phyloP scores from a whole-genome alignment of 2,113 vertebrate species.

The Amblyopsis rosae region DNA sequence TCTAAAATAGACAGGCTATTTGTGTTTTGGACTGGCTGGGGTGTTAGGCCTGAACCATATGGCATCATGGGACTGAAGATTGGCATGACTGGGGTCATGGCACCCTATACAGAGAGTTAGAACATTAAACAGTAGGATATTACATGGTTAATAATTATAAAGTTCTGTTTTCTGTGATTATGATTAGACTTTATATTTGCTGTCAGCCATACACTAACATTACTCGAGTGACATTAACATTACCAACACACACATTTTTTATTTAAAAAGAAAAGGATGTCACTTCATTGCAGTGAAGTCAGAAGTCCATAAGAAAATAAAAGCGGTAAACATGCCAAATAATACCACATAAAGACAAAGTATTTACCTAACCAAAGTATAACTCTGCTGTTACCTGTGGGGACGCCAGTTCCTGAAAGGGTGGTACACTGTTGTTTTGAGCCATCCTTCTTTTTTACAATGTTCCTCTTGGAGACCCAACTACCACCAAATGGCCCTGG shows the following conservation, averaged over 20 bases:
- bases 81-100: constrained; percentile 92
- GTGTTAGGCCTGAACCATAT: constrained; percentile 93
- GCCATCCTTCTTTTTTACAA: constrained; percentile 79
- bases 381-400: constrained; percentile 82
- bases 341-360: neutral
- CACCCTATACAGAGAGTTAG: constrained; percentile 74
- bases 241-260: too few relatives aligned
- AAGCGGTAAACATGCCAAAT: too few relatives aligned
- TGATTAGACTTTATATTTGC: too few relatives aligned
- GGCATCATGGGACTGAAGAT: constrained; percentile 99
- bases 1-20: constrained; percentile 91
- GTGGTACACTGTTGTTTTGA: constrained; percentile 93
- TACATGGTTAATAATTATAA: neutral
- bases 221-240: too few relatives aligned
- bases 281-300: too few relatives aligned
- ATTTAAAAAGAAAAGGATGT: too few relatives aligned
- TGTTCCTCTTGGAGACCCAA: constrained; percentile 42
- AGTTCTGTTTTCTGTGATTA: too few relatives aligned
- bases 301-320: too few relatives aligned
- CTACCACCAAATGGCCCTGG: constrained; percentile 36
- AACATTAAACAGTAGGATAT: neutral
- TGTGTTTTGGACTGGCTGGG: constrained; percentile 92
- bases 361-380: neutral
- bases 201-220: too few relatives aligned
- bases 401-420: constrained; percentile 94